Evolutionary conservation across 2,888 invertebrate genomes (phyloP).

Genomic region (Ophion slaviceki): DNA sequence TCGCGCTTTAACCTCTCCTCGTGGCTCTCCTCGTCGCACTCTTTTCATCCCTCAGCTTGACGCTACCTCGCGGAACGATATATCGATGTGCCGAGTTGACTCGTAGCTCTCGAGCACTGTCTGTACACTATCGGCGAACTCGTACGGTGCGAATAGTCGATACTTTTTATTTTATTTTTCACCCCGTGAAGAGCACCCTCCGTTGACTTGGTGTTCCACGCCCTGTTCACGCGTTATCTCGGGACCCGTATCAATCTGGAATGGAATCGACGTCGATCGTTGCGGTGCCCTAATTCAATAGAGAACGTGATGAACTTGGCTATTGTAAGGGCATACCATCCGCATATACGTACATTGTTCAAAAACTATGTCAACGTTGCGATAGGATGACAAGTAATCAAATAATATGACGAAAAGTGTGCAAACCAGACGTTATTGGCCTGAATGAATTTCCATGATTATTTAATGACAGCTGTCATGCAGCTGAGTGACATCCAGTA

Average conservation of each 20-base stretch:
- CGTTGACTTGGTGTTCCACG: slow-evolving; percentile 28
- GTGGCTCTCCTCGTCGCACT: not conserved
- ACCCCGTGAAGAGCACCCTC: slow-evolving; percentile 11
- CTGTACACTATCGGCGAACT: slow-evolving; percentile 36
- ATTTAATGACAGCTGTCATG: no score
- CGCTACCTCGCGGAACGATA: slow-evolving; percentile 35
- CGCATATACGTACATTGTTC: no score
- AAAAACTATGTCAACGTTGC: no score
- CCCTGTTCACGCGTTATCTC: slow-evolving; percentile 40
- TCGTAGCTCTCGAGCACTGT: not conserved
- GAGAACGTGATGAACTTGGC: not conserved
- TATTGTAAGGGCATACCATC: not conserved
- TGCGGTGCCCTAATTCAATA: not conserved
- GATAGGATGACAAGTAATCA: no score
- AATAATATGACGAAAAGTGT: no score
- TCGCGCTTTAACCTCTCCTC: slow-evolving; percentile 17
- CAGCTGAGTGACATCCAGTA: no score
- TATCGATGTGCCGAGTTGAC: not conserved
- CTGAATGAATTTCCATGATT: no score
- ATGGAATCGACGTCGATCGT: slow-evolving; percentile 47
- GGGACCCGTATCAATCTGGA: slow-evolving; percentile 41
- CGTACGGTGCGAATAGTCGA: slow-evolving; percentile 10
- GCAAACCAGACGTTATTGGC: no score
- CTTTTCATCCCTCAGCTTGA: slow-evolving; percentile 55
- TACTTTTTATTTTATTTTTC: slow-evolving; percentile 16